Evolutionary conservation across 1,140 invertebrate species (phyloP).

Genomic region (Octopus sinensis): DNA sequence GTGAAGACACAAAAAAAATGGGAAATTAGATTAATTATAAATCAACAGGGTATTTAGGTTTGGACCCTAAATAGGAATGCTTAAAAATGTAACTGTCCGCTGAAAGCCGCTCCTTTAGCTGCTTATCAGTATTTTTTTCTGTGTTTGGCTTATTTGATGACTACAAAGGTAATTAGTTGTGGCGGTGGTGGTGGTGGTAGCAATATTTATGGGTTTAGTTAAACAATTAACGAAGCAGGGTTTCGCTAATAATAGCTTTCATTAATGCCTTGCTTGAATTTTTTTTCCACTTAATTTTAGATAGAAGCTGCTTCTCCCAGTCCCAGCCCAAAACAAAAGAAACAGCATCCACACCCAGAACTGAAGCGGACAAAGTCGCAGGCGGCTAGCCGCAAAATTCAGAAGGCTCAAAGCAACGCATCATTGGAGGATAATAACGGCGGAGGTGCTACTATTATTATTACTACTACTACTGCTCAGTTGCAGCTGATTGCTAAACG

Average conservation of each 20-base stretch:
- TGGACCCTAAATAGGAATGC: too few relatives aligned
- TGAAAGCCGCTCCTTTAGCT: too few relatives aligned
- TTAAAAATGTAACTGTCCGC: too few relatives aligned
- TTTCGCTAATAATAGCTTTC: neutral
- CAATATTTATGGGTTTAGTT: neutral
- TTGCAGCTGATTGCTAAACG: too few relatives aligned
- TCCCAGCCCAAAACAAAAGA: conserved; percentile 58
- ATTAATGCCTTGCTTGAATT: conserved; percentile 14
- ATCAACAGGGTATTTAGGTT: too few relatives aligned
- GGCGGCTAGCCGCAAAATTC: conserved; percentile 54
- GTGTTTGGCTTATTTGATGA: too few relatives aligned
- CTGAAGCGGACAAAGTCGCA: conserved; percentile 57
- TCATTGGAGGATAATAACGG: conserved; percentile 52
- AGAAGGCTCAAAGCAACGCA: conserved; percentile 54
- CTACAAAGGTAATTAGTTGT: too few relatives aligned
- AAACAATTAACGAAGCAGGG: neutral
- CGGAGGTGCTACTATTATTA: conserved; percentile 38
- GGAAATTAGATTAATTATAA: too few relatives aligned
- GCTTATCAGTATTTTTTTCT: too few relatives aligned
- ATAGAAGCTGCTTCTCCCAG: conserved; percentile 76
- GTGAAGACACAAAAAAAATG: too few relatives aligned
- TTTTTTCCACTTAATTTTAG: conserved; percentile 58
- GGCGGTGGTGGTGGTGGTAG: neutral
- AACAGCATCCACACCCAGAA: conserved; percentile 45
- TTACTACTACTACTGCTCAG: neutral